Percentiles rank a stretch among this genome's conserved stretches.
Evolutionary conservation across 2,113 vertebrate species (phyloP).

Genomic region (Daubentonia madagascariensis): DNA sequence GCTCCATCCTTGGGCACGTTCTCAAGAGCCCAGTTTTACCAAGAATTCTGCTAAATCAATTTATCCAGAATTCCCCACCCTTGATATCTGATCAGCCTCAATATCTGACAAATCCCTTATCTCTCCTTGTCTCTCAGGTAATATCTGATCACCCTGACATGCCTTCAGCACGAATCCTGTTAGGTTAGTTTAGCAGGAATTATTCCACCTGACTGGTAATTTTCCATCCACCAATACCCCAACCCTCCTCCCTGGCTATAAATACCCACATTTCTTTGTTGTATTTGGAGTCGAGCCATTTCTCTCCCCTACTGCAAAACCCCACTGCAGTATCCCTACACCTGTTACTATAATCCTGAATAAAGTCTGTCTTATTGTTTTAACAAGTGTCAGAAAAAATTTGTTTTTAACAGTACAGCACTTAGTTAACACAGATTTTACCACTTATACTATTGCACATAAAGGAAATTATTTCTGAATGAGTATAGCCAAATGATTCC

Average conservation of each 20-base stretch:
- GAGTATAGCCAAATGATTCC: not conserved
- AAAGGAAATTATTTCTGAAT: not conserved
- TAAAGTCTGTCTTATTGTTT: not conserved
- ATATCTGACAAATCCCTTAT: not conserved
- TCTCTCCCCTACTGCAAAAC: not conserved
- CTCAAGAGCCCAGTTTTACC: not conserved
- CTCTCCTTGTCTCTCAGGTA: not conserved
- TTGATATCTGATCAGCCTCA: not conserved
- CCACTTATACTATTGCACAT: not conserved
- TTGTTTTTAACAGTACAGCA: not conserved
- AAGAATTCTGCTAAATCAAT: not conserved
- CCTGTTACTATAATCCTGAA: not conserved
- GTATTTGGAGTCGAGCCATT: not conserved
- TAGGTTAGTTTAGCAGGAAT: not conserved
- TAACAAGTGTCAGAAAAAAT: not conserved
- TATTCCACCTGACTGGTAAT: not conserved
- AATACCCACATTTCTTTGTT: not conserved
- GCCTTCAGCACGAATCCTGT: not conserved
- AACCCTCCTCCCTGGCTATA: not conserved
- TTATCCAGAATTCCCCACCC: not conserved
- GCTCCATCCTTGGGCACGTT: not conserved
- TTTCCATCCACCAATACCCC: not conserved
- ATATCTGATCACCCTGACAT: not conserved
- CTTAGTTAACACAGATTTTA: not conserved
- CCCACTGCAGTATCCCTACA: not conserved